phyloP scores from a whole-genome alignment of 2,113 vertebrate species.

The Pagrus major region DNA sequence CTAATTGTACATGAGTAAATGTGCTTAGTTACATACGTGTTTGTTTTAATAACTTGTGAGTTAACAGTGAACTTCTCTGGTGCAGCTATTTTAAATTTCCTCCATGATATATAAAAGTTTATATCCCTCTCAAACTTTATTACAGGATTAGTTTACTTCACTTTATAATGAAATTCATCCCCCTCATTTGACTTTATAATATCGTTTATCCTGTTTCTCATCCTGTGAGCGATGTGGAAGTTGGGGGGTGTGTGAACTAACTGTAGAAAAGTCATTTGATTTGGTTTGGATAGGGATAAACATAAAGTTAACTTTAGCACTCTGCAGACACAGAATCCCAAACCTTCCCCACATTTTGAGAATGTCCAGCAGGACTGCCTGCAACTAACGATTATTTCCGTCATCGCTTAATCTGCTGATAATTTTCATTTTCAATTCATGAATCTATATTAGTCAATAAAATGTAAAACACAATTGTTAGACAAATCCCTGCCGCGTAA shows the following conservation, averaged over 20 bases:
- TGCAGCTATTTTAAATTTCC: not conserved
- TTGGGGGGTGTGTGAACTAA: slow-evolving; percentile 22
- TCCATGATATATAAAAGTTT: slow-evolving; percentile 17
- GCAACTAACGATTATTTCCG: no score
- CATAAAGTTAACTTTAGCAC: slow-evolving; percentile 38
- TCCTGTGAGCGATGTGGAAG: slow-evolving; percentile 19
- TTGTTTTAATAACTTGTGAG: not conserved
- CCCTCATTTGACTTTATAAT: slow-evolving; percentile 68
- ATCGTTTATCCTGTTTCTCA: slow-evolving; percentile 21
- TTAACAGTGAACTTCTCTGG: not conserved
- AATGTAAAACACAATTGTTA: no score
- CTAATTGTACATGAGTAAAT: no score
- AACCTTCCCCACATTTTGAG: not conserved
- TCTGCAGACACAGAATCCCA: slow-evolving; percentile 16
- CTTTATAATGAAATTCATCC: slow-evolving; percentile 36
- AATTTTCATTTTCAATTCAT: no score
- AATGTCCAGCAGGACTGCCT: no score
- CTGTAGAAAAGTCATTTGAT: slow-evolving; percentile 48
- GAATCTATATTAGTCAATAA: no score
- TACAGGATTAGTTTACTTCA: slow-evolving; percentile 37
- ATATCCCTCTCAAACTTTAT: slow-evolving; percentile 27
- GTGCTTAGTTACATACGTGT: no score
- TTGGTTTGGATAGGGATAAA: slow-evolving; percentile 45
- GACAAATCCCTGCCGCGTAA: no score
- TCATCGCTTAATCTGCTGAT: no score